phyloP scores from a whole-genome alignment of 2,888 invertebrate species.

The Drosophila borealis region DNA sequence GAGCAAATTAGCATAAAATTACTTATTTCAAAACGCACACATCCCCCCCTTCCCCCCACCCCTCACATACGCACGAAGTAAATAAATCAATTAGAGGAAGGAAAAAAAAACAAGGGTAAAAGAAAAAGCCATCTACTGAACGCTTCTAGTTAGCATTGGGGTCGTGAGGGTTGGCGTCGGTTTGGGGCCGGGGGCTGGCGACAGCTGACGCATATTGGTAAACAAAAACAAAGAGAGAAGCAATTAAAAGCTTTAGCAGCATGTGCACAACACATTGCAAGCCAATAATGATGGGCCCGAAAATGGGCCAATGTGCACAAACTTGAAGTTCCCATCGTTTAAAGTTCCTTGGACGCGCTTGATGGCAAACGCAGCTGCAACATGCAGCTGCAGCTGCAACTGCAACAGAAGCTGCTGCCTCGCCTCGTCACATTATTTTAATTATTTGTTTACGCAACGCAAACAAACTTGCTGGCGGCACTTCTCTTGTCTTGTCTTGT shows the following conservation, averaged over 20 bases:
- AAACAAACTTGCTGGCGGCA: slow-evolving; percentile 75
- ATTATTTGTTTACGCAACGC: slow-evolving; percentile 77
- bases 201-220: slow-evolving; percentile 73
- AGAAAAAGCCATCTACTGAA: slow-evolving; percentile 42
- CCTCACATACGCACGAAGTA: slow-evolving; percentile 42
- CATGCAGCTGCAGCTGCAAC: slow-evolving; percentile 26
- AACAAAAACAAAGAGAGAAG: slow-evolving; percentile 51
- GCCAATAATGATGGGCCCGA: slow-evolving; percentile 32
- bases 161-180: slow-evolving; percentile 14
- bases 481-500: slow-evolving; percentile 47
- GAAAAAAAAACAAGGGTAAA: slow-evolving; percentile 18
- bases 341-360: slow-evolving; percentile 39
- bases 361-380: slow-evolving; percentile 73
- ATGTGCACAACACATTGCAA: slow-evolving; percentile 70
- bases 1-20: slow-evolving; percentile 79
- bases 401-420: slow-evolving; percentile 20
- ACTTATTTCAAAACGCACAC: slow-evolving; percentile 68
- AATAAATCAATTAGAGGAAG: slow-evolving; percentile 73
- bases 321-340: slow-evolving; percentile 45
- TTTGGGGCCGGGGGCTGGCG: slow-evolving; percentile 27
- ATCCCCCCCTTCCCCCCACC: slow-evolving; percentile 3
- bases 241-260: slow-evolving; percentile 73
- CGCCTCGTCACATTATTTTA: slow-evolving; percentile 74
- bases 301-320: slow-evolving; percentile 70
- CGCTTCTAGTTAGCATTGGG: slow-evolving; percentile 23